phyloP scores from a whole-genome alignment of 2,797 vertebrate genomes.

The Scyliorhinus canicula region DNA sequence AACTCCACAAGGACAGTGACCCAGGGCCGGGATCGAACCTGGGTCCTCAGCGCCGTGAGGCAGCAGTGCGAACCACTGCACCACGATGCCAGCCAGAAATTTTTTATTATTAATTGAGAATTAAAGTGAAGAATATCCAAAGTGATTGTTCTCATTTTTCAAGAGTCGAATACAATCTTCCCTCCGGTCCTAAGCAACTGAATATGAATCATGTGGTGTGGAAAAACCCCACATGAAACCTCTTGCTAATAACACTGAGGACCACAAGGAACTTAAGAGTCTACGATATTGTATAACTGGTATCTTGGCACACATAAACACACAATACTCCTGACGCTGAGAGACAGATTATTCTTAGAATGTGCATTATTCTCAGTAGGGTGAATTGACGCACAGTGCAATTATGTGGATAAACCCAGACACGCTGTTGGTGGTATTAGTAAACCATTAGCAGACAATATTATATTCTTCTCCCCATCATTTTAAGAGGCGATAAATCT shows the following conservation, averaged over 20 bases:
- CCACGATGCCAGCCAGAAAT: too few species aligned
- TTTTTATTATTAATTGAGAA: background rate
- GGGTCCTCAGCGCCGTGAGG: too few species aligned
- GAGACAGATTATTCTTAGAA: background rate
- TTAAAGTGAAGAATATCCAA: background rate
- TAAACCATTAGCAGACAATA: background rate
- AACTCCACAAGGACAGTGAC: too few species aligned
- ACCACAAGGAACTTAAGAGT: background rate
- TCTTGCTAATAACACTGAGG: background rate
- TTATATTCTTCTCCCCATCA: background rate
- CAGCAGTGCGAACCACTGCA: too few species aligned
- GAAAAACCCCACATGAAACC: background rate
- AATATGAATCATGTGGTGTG: background rate
- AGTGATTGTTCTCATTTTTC: background rate
- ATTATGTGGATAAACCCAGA: background rate
- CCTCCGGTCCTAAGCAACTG: background rate
- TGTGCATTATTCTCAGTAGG: background rate
- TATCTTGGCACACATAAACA: background rate
- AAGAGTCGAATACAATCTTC: background rate
- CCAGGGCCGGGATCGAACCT: too few species aligned
- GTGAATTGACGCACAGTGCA: background rate
- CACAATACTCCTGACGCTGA: constrained; percentile 5
- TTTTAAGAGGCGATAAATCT: background rate
- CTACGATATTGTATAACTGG: background rate
- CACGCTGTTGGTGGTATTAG: background rate